These are phyloP conservation scores for Damaliscus lunatus DNA, from an alignment of 2,113 vertebrate species.

Conservation along the genomic window DNA sequence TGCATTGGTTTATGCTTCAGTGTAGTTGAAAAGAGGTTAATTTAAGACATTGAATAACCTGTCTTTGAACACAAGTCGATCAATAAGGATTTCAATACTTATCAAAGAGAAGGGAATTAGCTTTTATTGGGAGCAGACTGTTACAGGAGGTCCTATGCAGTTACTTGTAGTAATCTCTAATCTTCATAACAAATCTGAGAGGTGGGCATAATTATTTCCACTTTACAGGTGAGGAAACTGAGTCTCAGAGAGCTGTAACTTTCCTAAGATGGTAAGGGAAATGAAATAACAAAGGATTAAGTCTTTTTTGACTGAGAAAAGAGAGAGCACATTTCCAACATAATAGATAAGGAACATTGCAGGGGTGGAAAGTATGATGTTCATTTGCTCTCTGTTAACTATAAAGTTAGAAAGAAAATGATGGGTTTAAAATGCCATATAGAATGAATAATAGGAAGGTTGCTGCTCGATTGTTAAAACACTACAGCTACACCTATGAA, in stretches of 20 bases:
- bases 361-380: not conserved
- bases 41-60: constrained; percentile 8
- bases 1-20: not conserved
- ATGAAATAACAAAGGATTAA: not conserved
- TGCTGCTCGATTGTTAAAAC: not conserved
- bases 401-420: not conserved
- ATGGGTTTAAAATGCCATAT: not conserved
- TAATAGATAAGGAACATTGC: not conserved
- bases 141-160: not conserved
- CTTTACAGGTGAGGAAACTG: constrained; percentile 10
- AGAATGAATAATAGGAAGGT: not conserved
- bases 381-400: not conserved
- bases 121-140: not conserved
- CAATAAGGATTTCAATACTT: not conserved
- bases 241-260: constrained; percentile 1
- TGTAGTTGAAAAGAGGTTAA: constrained; percentile 15
- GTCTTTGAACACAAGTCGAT: not conserved
- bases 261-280: not conserved
- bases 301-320: not conserved
- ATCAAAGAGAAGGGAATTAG: not conserved
- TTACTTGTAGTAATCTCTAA: not conserved
- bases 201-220: not conserved
- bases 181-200: not conserved
- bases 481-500: not conserved
- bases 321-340: not conserved